These are phyloP conservation scores for Digitonthophagus gazella DNA, from an alignment of 2,888 invertebrate species.

Conservation along the genomic window DNA sequence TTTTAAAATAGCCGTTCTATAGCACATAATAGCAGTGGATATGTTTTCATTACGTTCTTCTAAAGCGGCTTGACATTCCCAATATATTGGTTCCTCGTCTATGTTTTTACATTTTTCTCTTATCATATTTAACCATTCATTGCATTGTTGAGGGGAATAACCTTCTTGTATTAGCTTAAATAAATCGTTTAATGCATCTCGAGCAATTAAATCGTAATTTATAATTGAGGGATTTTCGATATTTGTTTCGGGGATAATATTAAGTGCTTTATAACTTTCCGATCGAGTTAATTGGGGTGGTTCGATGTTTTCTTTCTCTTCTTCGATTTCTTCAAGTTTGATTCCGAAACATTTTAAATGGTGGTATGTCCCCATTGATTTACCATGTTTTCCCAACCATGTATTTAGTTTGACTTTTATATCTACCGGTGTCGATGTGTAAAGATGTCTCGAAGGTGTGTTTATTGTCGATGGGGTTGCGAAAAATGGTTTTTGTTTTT, in stretches of 20 bases:
- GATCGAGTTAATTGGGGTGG: constrained; percentile 44
- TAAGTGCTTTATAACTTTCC: constrained; percentile 38
- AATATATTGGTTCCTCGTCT: constrained; percentile 54
- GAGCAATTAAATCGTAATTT: constrained; percentile 41
- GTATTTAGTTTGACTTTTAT: constrained; percentile 51
- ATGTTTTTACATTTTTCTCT: constrained; percentile 51
- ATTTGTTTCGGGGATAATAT: constrained; percentile 31
- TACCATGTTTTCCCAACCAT: constrained; percentile 57
- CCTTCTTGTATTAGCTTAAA: constrained; percentile 56
- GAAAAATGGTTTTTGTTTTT: neutral
- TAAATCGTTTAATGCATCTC: constrained; percentile 56
- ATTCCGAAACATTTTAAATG: constrained; percentile 56
- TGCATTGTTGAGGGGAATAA: constrained; percentile 57
- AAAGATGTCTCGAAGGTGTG: constrained; percentile 12
- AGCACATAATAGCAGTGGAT: constrained; percentile 58
- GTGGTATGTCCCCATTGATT: constrained; percentile 53
- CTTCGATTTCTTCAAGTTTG: constrained; percentile 40
- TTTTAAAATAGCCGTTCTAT: constrained; percentile 58
- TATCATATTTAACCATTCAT: constrained; percentile 57
- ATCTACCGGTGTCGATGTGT: constrained; percentile 42
- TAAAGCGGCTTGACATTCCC: constrained; percentile 61
- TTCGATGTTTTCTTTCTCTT: constrained; percentile 58
- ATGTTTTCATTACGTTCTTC: constrained; percentile 58
- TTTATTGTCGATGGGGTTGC: constrained; percentile 13
- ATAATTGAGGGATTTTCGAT: neutral